These are phyloP conservation scores for Nettapus auritus DNA, from an alignment of 2,113 vertebrate genomes.

Conservation along the genomic window DNA sequence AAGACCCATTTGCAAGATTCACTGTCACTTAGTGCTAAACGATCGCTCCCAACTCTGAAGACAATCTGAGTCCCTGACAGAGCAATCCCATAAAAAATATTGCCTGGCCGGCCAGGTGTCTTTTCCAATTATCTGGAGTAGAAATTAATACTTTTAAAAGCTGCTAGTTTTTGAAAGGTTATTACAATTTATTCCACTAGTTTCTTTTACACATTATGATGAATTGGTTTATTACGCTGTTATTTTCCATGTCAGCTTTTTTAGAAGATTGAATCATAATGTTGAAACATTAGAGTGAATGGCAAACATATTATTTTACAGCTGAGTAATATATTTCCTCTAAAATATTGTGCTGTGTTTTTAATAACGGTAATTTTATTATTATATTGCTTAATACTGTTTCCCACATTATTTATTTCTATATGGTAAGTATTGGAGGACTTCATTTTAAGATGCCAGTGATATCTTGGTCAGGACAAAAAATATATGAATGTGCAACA, in stretches of 20 bases:
- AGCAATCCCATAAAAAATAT: slow-evolving; percentile 88
- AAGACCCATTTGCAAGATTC: slow-evolving; percentile 91
- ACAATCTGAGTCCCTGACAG: slow-evolving; percentile 88
- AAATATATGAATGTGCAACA: slow-evolving; percentile 60
- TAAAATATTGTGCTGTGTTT: slow-evolving; percentile 72
- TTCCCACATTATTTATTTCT: slow-evolving; percentile 75
- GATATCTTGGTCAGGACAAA: slow-evolving; percentile 50
- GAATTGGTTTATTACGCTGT: slow-evolving; percentile 82
- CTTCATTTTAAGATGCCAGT: slow-evolving; percentile 63
- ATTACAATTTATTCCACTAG: slow-evolving; percentile 85
- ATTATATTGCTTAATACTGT: slow-evolving; percentile 74
- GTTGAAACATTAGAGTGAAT: slow-evolving; percentile 78
- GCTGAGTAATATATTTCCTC: slow-evolving; percentile 72
- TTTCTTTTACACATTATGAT: slow-evolving; percentile 84
- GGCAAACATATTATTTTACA: slow-evolving; percentile 79
- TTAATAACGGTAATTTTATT: slow-evolving; percentile 82
- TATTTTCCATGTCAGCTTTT: slow-evolving; percentile 85
- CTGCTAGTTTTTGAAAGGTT: slow-evolving; percentile 90
- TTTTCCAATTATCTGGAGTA: slow-evolving; percentile 91
- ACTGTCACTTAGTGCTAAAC: slow-evolving; percentile 87
- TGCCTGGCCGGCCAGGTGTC: slow-evolving; percentile 83
- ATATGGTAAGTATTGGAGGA: slow-evolving; percentile 18
- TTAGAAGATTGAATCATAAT: slow-evolving; percentile 81
- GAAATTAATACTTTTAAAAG: slow-evolving; percentile 93
- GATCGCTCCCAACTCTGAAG: slow-evolving; percentile 84